Base-by-base conservation (phyloP, 2,888 invertebrate genomes). In the Coleophora deauratella region DNA sequence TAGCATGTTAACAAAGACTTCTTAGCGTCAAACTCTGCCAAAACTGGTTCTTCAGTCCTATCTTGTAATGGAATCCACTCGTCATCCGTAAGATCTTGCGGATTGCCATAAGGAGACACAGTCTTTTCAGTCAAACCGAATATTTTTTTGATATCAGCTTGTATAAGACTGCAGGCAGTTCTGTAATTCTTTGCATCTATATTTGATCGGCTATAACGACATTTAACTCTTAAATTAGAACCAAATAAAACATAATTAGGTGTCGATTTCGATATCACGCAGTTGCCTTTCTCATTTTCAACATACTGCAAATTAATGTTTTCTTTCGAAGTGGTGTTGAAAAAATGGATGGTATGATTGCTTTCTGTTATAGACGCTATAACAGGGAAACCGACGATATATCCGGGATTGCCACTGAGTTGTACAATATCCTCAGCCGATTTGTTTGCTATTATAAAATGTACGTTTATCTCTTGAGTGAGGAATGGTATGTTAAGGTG, bases 361-460 rank as follows among this genome's bases (percentile, higher is more conserved):
- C 45, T 56, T 47, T 63, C 55, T 28, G 65, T 54, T 39, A 54
- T 66, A 34, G 84, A 87, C 27, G 67, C 63, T 42, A 89, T 68
- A 28, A 95, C 72, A 0, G 93, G 93, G 51, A 89, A 88, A 7
- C 91, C 90, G 3, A 76, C 53, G 6, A 89, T 60, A 58, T 95
- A 95, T 2, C 95, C 95, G 1, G 93, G 93, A 67, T 91, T 92
- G 2, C 95, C 95, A 73, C 94, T 94, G 11, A 86, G 55, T 47
- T 59, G 53, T 28, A 76, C 44, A 31, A 74, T 47, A 13, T 56
- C 46, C 1, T 72, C 65, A n/a, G 55, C 52, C 0, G 75, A 62
- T 34, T 57, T 52, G 47, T 79, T 78, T 7, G 62, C 52, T 42
- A 82, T 54, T 39, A 68, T 51, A 56, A 80, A 84, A 36, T 57